phyloP scores from a whole-genome alignment of 2,797 vertebrate genomes.

The Brachyalestes nurse region DNA sequence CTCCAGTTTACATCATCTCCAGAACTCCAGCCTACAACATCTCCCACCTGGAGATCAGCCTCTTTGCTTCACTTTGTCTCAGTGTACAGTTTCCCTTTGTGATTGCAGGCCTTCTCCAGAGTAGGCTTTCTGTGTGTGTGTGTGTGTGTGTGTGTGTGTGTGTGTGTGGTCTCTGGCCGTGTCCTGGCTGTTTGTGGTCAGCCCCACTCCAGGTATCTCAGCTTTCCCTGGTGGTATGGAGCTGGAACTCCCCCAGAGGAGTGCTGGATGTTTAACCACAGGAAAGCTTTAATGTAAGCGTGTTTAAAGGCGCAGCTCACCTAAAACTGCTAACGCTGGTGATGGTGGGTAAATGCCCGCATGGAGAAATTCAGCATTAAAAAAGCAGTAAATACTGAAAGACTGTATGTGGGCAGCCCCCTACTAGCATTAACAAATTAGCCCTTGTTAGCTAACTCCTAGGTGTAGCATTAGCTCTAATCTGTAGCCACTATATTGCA shows the following conservation, averaged over 20 bases:
- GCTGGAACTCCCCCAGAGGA: neutral
- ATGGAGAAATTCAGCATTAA: too few relatives aligned
- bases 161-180: neutral
- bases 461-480: too few relatives aligned
- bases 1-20: too few relatives aligned
- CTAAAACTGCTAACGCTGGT: neutral
- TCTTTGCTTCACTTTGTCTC: too few relatives aligned
- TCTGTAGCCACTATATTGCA: too few relatives aligned
- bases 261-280: conserved; percentile 4
- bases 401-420: neutral
- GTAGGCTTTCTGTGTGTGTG: neutral
- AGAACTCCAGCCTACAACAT: too few relatives aligned
- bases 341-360: neutral
- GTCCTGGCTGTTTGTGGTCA: neutral
- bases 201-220: neutral
- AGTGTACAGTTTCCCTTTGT: neutral
- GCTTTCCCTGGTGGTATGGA: neutral
- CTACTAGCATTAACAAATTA: neutral
- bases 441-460: too few relatives aligned
- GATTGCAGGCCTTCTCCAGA: neutral
- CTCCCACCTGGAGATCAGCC: too few relatives aligned
- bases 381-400: too few relatives aligned
- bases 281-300: neutral
- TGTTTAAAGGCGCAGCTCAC: neutral
- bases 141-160: neutral